phyloP scores from a whole-genome alignment of 2,113 vertebrate species.

The Alectura lathami region DNA sequence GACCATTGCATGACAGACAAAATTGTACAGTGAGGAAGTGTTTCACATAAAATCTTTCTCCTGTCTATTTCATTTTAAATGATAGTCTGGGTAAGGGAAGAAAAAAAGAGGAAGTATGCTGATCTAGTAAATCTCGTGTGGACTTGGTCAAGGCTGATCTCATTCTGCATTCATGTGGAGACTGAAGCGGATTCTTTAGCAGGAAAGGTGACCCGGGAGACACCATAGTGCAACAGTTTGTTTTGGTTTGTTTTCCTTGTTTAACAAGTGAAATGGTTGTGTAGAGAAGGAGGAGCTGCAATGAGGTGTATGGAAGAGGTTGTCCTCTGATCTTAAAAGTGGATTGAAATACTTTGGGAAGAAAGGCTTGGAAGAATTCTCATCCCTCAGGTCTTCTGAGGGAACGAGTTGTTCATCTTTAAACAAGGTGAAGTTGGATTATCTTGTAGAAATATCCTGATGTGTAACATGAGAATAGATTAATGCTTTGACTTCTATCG shows the following conservation, averaged over 20 bases:
- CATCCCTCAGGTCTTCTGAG: background rate
- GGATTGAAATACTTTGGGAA: background rate
- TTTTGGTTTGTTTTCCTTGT: background rate
- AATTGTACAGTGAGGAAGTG: background rate
- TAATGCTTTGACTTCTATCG: background rate
- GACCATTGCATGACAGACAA: background rate
- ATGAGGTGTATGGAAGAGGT: background rate
- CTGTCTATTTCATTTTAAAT: background rate
- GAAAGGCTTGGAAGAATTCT: background rate
- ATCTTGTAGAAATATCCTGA: background rate
- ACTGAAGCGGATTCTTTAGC: background rate
- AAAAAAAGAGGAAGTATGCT: background rate
- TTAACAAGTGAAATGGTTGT: background rate
- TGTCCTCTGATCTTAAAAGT: constrained; percentile 21
- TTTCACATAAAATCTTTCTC: background rate
- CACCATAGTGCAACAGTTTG: background rate
- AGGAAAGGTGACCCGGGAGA: background rate
- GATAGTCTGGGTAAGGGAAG: background rate
- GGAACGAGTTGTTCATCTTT: background rate
- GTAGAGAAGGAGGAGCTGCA: background rate
- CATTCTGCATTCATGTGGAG: background rate
- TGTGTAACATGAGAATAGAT: background rate
- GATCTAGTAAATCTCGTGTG: background rate
- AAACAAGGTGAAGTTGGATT: background rate
- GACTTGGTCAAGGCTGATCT: background rate